Conservation (phyloP, 37 sponge, comb jelly and placozoan genomes). For the Amphimedon queenslandica region DNA sequence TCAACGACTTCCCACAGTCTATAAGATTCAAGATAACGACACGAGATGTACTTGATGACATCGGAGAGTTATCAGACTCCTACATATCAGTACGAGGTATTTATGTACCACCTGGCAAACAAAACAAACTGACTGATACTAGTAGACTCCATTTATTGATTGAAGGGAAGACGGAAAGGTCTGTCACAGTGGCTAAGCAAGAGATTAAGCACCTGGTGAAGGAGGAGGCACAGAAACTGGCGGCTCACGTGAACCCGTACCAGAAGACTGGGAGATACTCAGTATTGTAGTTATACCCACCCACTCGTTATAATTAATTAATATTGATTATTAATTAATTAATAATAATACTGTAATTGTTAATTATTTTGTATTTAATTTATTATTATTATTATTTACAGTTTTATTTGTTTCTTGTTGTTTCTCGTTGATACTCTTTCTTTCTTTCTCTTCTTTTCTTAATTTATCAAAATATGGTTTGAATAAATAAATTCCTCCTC, state of each 20-base stretch:
- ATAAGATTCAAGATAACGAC: slow-evolving; percentile 82
- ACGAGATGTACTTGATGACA: slow-evolving; percentile 82
- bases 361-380: background rate
- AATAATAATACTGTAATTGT: background rate
- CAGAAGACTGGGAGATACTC: slow-evolving; percentile 72
- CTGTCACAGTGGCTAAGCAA: slow-evolving; percentile 88
- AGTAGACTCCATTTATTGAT: slow-evolving; percentile 63
- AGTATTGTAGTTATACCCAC: slow-evolving; percentile 48
- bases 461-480: slow-evolving; percentile 31
- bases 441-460: background rate
- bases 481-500: slow-evolving; percentile 54
- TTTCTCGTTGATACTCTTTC: background rate
- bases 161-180: slow-evolving; percentile 84
- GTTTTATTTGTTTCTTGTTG: background rate
- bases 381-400: background rate
- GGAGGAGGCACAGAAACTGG: slow-evolving; percentile 85
- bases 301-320: background rate
- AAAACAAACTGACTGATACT: slow-evolving; percentile 79
- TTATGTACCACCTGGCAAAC: slow-evolving; percentile 72
- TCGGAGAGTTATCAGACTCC: slow-evolving; percentile 86
- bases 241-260: slow-evolving; percentile 11
- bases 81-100: slow-evolving; percentile 88
- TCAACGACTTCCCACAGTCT: slow-evolving; percentile 96
- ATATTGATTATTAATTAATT: background rate
- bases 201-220: slow-evolving; percentile 90